These are phyloP conservation scores for Amphiprion clarkii DNA, from an alignment of 2,797 vertebrate species.

Conservation along the genomic window DNA sequence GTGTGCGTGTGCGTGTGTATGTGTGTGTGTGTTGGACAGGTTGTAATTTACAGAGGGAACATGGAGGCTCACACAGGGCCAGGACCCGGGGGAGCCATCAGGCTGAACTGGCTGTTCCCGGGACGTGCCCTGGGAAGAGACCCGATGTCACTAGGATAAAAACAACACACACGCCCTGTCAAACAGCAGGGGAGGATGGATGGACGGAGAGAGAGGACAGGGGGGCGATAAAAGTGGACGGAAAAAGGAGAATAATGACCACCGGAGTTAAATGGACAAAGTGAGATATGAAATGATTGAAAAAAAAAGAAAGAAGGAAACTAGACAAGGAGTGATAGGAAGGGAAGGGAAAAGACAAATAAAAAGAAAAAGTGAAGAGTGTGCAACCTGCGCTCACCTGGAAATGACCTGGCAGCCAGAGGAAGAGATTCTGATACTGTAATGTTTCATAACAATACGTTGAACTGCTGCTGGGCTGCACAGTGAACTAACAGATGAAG, in stretches of 20 bases:
- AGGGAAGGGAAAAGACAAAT: slow-evolving; percentile 55
- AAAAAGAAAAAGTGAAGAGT: slow-evolving; percentile 16
- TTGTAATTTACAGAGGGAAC: slow-evolving; percentile 77
- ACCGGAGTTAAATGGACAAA: slow-evolving; percentile 50
- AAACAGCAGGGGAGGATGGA: slow-evolving; percentile 66
- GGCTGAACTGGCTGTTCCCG: slow-evolving; percentile 69
- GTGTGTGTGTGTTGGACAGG: slow-evolving; percentile 62
- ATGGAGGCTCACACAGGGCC: slow-evolving; percentile 68
- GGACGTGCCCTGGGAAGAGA: slow-evolving; percentile 84
- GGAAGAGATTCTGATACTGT: slow-evolving; percentile 29
- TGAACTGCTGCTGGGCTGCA: slow-evolving; percentile 35
- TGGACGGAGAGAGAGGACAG: slow-evolving; percentile 60
- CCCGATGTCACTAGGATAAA: slow-evolving; percentile 80
- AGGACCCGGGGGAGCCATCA: slow-evolving; percentile 75
- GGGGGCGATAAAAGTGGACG: slow-evolving; percentile 54
- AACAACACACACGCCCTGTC: slow-evolving; percentile 82
- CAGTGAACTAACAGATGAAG: slow-evolving; percentile 35
- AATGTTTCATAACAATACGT: slow-evolving; percentile 36
- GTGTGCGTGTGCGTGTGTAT: slow-evolving; percentile 40
- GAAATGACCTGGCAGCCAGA: slow-evolving; percentile 53
- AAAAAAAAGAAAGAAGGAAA: slow-evolving; percentile 42
- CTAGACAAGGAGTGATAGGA: slow-evolving; percentile 39
- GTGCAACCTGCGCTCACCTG: slow-evolving; percentile 34
- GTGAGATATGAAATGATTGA: slow-evolving; percentile 36
- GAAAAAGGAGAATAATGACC: slow-evolving; percentile 55